Percentiles rank a stretch among this genome's conserved stretches.
phyloP scores from a whole-genome alignment of 2,113 vertebrate species.

The Pandion haliaetus region DNA sequence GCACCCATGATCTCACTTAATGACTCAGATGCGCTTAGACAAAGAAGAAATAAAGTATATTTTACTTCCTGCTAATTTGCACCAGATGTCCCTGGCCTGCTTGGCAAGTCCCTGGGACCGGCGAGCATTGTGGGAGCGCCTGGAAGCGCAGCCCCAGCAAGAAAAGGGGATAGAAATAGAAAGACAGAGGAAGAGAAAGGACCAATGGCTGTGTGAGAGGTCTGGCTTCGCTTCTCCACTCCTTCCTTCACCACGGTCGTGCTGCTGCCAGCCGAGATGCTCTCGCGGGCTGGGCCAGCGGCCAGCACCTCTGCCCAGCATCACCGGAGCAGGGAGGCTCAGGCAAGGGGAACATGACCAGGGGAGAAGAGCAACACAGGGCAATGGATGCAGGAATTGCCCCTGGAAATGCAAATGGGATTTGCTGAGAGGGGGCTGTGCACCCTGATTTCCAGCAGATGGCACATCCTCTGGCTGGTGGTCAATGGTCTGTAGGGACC shows the following conservation, averaged over 20 bases:
- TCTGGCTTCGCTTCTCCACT: background rate
- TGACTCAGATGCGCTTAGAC: constrained; percentile 56
- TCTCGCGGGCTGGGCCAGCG: background rate
- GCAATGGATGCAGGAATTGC: background rate
- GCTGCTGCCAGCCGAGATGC: background rate
- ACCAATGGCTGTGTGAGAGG: background rate
- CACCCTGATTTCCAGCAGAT: background rate
- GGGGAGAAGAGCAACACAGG: accelerated
- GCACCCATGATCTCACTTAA: constrained; percentile 61
- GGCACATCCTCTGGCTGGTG: background rate
- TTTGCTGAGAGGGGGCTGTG: background rate
- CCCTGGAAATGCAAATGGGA: background rate
- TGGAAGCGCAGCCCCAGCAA: constrained; percentile 12
- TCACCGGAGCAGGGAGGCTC: accelerated
- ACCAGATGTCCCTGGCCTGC: constrained; percentile 57
- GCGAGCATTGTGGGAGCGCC: constrained; percentile 29
- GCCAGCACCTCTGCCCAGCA: background rate
- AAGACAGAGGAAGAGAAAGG: background rate
- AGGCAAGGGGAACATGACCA: background rate
- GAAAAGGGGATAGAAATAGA: constrained; percentile 29
- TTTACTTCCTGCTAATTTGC: constrained; percentile 58
- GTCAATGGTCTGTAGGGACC: background rate
- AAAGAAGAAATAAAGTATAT: constrained; percentile 61
- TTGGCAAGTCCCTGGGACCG: background rate
- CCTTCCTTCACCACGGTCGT: background rate